These are phyloP conservation scores for Loripinus fragilis DNA, from an alignment of 2,888 invertebrate species.

Conservation along the genomic window DNA sequence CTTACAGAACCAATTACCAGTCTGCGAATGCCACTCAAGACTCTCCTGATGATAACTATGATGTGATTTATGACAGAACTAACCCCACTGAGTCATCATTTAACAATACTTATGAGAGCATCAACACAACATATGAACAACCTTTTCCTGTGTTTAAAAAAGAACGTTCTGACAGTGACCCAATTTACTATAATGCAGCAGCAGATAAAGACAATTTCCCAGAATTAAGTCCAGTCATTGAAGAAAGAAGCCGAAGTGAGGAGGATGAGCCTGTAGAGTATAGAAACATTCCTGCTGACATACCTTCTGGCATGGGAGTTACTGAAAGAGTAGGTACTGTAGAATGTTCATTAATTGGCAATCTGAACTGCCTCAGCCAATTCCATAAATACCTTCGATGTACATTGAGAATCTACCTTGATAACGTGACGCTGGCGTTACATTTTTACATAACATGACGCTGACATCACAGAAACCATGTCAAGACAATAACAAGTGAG, in stretches of 20 bases:
- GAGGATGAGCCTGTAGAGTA: not conserved
- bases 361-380: no score
- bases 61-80: not conserved
- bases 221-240: not conserved
- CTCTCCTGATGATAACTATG: not conserved
- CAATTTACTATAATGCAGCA: not conserved
- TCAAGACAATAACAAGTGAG: no score
- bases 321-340: not conserved
- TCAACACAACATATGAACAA: not conserved
- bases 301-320: not conserved
- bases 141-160: not conserved
- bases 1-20: not conserved
- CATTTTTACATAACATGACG: no score
- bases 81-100: not conserved
- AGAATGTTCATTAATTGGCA: no score
- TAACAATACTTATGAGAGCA: no score
- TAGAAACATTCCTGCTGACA: not conserved
- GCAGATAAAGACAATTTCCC: not conserved
- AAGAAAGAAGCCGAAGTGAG: not conserved
- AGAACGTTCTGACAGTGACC: not conserved
- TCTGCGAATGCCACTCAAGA: not conserved
- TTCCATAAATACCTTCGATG: no score
- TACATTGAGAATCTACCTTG: no score
- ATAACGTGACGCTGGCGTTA: no score
- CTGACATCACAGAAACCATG: no score